phyloP scores from a whole-genome alignment of 1,140 invertebrate species.

The Dreissena polymorpha region DNA sequence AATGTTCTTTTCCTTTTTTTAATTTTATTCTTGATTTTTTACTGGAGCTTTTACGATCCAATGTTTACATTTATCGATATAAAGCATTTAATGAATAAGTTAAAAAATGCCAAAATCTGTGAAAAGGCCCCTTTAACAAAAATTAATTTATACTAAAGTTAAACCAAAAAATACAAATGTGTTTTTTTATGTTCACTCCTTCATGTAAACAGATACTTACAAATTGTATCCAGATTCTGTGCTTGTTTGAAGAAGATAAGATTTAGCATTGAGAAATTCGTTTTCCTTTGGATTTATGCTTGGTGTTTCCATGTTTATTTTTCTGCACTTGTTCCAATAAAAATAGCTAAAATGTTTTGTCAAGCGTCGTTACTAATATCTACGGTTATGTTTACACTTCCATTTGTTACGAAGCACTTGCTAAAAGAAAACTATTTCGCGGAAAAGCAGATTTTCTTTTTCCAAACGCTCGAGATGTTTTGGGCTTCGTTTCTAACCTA shows the following conservation, averaged over 20 bases:
- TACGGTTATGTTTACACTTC: not conserved
- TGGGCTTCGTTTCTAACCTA: conserved; percentile 37
- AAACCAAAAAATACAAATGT: too few relatives aligned
- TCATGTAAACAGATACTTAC: conserved; percentile 69
- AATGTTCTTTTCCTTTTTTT: too few relatives aligned
- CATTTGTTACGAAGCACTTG: not conserved
- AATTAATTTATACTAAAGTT: too few relatives aligned
- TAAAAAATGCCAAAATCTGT: too few relatives aligned
- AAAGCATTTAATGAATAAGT: too few relatives aligned
- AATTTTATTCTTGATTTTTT: too few relatives aligned
- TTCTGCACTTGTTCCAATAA: not conserved
- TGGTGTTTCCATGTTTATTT: conserved; percentile 57
- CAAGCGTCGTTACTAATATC: too few relatives aligned
- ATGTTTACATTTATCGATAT: too few relatives aligned
- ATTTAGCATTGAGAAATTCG: conserved; percentile 78
- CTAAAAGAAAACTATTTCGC: too few relatives aligned
- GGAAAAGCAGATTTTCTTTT: not conserved
- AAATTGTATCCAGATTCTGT: conserved; percentile 77
- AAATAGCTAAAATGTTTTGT: too few relatives aligned
- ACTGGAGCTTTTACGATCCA: too few relatives aligned
- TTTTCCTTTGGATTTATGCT: conserved; percentile 72
- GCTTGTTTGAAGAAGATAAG: conserved; percentile 77
- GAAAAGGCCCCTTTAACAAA: too few relatives aligned
- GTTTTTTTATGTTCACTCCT: not conserved
- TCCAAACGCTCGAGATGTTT: not conserved